Evolutionary conservation across 2,797 vertebrate genomes (phyloP).

Genomic region (Enteromius paludinosus): DNA sequence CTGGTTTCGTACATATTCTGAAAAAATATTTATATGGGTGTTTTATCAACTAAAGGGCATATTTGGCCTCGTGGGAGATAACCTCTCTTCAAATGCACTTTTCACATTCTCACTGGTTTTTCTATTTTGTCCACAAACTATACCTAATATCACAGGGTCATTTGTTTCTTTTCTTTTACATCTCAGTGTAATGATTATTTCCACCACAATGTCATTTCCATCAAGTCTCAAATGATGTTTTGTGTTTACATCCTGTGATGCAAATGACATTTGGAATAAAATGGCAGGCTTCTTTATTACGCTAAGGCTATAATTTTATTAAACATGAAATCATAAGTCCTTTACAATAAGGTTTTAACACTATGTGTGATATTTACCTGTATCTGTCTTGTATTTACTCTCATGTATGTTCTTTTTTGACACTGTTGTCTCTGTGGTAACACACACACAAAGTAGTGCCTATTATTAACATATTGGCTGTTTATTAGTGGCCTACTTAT

Average conservation of each 20-base stretch:
- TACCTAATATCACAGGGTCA: not conserved
- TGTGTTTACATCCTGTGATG: slow-evolving; percentile 3
- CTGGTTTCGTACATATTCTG: not conserved
- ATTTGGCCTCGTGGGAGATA: not conserved
- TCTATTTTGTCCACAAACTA: not conserved
- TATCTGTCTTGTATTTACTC: not conserved
- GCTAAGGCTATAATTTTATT: not conserved
- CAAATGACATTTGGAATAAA: slow-evolving; percentile 1
- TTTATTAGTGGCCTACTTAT: no score
- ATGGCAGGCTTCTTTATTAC: not conserved
- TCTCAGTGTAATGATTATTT: not conserved
- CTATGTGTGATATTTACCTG: not conserved
- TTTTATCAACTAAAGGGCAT: not conserved
- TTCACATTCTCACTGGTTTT: not conserved
- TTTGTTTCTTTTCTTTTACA: not conserved
- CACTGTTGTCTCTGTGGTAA: not conserved
- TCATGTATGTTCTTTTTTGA: not conserved
- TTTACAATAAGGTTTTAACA: not conserved
- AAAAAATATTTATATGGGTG: not conserved
- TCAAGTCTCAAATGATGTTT: not conserved
- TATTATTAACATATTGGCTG: not conserved
- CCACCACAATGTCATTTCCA: not conserved
- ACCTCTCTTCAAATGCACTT: not conserved
- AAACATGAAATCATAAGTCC: not conserved
- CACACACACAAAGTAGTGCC: not conserved